Percentiles rank a stretch among this genome's conserved stretches.
These are phyloP conservation scores for Prionchulus punctatus DNA, from an alignment of 2,888 invertebrate genomes.

Conservation along the genomic window DNA sequence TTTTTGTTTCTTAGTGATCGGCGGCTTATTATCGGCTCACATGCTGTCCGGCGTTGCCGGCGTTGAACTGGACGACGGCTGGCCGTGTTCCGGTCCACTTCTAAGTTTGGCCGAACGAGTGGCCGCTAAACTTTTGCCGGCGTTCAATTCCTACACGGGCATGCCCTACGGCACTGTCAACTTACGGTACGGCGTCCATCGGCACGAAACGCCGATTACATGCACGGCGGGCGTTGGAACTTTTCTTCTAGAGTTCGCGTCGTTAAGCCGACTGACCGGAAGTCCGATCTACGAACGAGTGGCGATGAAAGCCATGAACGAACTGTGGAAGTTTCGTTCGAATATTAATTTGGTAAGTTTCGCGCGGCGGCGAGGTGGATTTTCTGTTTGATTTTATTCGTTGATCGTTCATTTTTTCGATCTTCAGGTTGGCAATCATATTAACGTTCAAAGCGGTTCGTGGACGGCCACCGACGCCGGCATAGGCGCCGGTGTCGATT, in stretches of 20 bases:
- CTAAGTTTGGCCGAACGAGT: constrained; percentile 82
- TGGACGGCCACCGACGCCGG: constrained; percentile 98
- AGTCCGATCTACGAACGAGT: constrained; percentile 65
- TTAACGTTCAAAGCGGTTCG: constrained; percentile 67
- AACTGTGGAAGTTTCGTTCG: constrained; percentile 69
- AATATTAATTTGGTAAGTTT: constrained; percentile 46
- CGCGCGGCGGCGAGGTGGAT: too few relatives aligned
- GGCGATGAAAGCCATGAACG: constrained; percentile 74
- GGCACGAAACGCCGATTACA: constrained; percentile 83
- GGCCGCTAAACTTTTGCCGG: constrained; percentile 66
- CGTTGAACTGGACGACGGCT: constrained; percentile 58
- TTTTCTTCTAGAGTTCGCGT: constrained; percentile 86
- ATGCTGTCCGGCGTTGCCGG: constrained; percentile 56
- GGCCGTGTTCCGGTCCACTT: constrained; percentile 93
- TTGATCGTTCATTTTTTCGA: neutral
- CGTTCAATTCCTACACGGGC: constrained; percentile 9
- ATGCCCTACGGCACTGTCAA: constrained; percentile 53
- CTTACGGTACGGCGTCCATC: constrained; percentile 71
- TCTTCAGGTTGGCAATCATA: constrained; percentile 78
- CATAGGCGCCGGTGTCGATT: constrained; percentile 53
- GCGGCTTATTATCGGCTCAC: constrained; percentile 88
- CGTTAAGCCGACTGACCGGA: constrained; percentile 76
- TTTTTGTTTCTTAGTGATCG: constrained; percentile 52
- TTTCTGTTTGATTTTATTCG: neutral
- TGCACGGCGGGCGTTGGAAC: constrained; percentile 97